These are phyloP conservation scores for Poeciliopsis gracilis DNA, from an alignment of 2,797 vertebrate genomes.

Conservation along the genomic window DNA sequence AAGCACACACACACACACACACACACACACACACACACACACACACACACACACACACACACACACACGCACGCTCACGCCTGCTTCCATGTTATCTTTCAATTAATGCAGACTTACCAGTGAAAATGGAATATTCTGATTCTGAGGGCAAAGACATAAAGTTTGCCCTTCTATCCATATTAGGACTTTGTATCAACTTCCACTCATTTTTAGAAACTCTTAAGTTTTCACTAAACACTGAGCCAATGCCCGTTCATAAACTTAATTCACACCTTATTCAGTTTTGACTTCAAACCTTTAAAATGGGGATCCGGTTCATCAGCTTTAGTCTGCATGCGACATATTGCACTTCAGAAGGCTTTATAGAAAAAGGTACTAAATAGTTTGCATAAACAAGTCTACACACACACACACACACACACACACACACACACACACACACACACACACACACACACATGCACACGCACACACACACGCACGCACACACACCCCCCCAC, in stretches of 20 bases:
- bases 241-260: not conserved
- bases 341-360: not conserved
- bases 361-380: not conserved
- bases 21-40: conserved; percentile 2
- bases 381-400: not conserved
- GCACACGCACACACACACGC: no score
- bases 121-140: conserved; percentile 53
- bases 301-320: not conserved
- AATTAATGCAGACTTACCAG: conserved; percentile 36
- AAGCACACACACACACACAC: conserved; percentile 7
- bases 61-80: not conserved
- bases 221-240: not conserved
- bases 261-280: not conserved
- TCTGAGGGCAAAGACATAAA: conserved; percentile 7
- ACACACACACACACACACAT: not conserved
- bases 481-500: no score
- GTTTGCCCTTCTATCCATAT: not conserved
- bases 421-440: not conserved
- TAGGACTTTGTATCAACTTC: not conserved
- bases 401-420: no score
- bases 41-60: not conserved
- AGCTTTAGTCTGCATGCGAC: not conserved
- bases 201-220: not conserved
- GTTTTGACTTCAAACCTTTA: not conserved
- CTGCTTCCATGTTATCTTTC: conserved; percentile 23